These are phyloP conservation scores for human DNA, from an alignment of 2,113 vertebrate species.

Conservation along the genomic window DNA sequence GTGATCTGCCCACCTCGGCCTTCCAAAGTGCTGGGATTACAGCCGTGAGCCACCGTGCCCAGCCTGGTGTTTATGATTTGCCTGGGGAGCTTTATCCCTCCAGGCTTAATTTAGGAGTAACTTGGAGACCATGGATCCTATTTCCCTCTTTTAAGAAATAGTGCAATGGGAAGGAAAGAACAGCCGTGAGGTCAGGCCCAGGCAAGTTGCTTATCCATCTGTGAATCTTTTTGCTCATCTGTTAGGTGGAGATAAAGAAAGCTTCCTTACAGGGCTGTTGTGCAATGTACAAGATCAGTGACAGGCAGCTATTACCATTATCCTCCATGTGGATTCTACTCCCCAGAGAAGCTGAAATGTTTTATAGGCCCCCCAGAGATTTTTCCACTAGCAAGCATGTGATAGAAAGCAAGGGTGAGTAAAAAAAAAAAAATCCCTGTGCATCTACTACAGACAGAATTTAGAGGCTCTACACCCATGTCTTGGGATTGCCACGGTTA, in stretches of 20 bases:
- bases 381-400: background rate
- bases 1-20: too few relatives aligned
- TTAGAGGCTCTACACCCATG: background rate
- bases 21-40: too few relatives aligned
- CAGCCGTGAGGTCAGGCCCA: background rate
- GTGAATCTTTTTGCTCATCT: slow-evolving; percentile 15
- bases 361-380: background rate
- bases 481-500: background rate
- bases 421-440: background rate
- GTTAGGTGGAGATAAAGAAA: background rate
- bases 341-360: background rate
- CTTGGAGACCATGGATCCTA: background rate
- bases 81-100: background rate
- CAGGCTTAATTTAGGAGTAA: background rate
- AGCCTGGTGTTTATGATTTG: background rate
- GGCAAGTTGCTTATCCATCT: background rate
- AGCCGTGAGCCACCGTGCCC: too few relatives aligned
- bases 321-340: background rate
- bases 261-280: background rate
- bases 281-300: background rate
- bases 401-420: background rate
- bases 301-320: background rate
- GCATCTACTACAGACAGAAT: background rate
- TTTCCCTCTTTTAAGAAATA: background rate
- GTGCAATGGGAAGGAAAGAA: background rate